Evolutionary conservation across 2,888 invertebrate species (phyloP).

Genomic region (Epinotia bilunana): DNA sequence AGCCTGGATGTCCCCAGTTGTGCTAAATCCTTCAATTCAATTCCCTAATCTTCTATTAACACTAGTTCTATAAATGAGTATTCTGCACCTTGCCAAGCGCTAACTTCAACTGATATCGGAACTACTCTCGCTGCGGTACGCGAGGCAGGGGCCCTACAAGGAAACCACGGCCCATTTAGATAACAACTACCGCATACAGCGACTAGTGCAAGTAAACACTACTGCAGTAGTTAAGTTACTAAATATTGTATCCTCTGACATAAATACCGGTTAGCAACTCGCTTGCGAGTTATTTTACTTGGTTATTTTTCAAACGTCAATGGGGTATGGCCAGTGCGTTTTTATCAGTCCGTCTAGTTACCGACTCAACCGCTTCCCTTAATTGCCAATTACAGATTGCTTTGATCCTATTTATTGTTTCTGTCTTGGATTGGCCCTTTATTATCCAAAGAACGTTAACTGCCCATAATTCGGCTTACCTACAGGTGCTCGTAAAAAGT

Average conservation of each 20-base stretch:
- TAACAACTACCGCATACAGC: conserved; percentile 65
- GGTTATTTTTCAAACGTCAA: conserved; percentile 21
- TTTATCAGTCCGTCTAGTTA: conserved; percentile 29
- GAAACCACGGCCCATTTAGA: conserved; percentile 80
- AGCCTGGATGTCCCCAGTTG: conserved; percentile 40
- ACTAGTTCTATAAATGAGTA: neutral
- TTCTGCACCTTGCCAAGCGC: conserved; percentile 3
- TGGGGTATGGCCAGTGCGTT: conserved; percentile 2
- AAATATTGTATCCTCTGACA: neutral
- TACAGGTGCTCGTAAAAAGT: conserved; percentile 38
- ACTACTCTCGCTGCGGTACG: conserved; percentile 50
- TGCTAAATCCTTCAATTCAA: conserved; percentile 18
- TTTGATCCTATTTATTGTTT: conserved; percentile 40
- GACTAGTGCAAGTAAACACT: conserved; percentile 56
- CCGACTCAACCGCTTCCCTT: conserved; percentile 25
- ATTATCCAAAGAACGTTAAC: conserved; percentile 37
- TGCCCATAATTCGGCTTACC: conserved; percentile 37
- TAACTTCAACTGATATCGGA: conserved; percentile 29
- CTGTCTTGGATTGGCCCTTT: conserved; percentile 29
- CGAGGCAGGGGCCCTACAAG: conserved; percentile 67
- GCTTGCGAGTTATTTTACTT: neutral
- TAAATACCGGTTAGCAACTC: conserved; percentile 8
- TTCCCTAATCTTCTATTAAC: neutral
- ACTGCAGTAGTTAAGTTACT: conserved; percentile 47
- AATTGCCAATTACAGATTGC: conserved; percentile 39